phyloP scores from a whole-genome alignment of 2,888 invertebrate species.

The Limenitis camilla region DNA sequence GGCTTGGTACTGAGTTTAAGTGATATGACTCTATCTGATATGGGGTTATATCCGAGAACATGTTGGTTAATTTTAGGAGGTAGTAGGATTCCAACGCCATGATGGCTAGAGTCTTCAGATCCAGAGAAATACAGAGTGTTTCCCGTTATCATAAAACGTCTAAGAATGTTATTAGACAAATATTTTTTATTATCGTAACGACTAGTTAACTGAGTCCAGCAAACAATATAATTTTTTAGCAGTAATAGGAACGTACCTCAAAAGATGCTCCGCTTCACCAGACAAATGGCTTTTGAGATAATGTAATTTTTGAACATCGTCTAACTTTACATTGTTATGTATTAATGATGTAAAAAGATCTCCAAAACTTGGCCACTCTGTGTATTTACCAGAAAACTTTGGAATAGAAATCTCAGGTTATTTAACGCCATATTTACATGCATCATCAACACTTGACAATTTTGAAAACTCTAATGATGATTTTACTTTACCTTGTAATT shows the following conservation, averaged over 20 bases:
- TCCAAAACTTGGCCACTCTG: conserved; percentile 23
- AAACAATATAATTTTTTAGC: conserved; percentile 19
- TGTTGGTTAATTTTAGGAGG: too few relatives aligned
- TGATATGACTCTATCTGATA: too few relatives aligned
- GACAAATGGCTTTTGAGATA: too few relatives aligned
- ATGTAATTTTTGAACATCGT: too few relatives aligned
- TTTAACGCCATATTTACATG: not conserved
- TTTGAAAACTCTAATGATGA: not conserved
- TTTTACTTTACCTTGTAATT: not conserved
- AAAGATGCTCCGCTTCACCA: too few relatives aligned
- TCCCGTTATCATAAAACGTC: conserved; percentile 16
- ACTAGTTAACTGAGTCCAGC: conserved; percentile 20
- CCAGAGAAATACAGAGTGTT: too few relatives aligned
- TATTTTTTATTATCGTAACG: conserved; percentile 27
- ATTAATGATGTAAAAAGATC: conserved; percentile 24
- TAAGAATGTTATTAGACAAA: conserved; percentile 18
- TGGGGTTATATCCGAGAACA: too few relatives aligned
- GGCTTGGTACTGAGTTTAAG: too few relatives aligned
- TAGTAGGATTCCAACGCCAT: too few relatives aligned
- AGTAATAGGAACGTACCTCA: conserved; percentile 19
- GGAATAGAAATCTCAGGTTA: conserved; percentile 6
- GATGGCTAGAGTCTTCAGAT: too few relatives aligned
- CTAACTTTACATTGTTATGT: too few relatives aligned
- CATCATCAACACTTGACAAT: not conserved
- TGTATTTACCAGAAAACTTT: conserved; percentile 23